Conservation (phyloP, 2,888 invertebrate species). For the Nipponacmea schrenckii region DNA sequence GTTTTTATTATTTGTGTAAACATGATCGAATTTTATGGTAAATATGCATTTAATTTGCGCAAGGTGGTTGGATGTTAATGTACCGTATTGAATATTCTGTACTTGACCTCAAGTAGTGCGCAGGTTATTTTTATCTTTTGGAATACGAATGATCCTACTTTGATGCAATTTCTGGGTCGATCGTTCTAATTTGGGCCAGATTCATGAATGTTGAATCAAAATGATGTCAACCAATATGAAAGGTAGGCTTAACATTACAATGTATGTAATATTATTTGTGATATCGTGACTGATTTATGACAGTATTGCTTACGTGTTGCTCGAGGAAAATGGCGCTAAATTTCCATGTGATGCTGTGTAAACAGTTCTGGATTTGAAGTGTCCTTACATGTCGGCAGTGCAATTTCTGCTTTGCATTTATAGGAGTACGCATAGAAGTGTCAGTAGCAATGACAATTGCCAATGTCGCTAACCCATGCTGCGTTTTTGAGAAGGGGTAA, state of each 20-base stretch:
- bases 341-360: constrained; percentile 29
- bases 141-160: constrained; percentile 49
- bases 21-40: neutral
- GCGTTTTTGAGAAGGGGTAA: too few species aligned
- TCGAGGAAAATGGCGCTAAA: constrained; percentile 55
- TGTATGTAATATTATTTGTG: neutral
- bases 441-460: too few species aligned
- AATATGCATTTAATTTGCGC: constrained; percentile 29
- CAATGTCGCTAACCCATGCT: too few species aligned
- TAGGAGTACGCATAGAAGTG: neutral
- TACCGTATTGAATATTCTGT: constrained; percentile 34
- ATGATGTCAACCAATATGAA: constrained; percentile 47
- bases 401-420: neutral
- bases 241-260: constrained; percentile 41
- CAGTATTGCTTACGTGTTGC: constrained; percentile 31
- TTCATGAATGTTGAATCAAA: constrained; percentile 46
- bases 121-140: constrained; percentile 54
- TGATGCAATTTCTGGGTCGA: constrained; percentile 53
- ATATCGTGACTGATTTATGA: too few species aligned
- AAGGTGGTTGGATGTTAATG: constrained; percentile 45
- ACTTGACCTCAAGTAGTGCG: constrained; percentile 50
- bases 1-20: neutral
- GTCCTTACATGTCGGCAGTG: constrained; percentile 1
- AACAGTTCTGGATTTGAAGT: constrained; percentile 16
- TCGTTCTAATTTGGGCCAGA: constrained; percentile 51